phyloP scores from a whole-genome alignment of 2,797 vertebrate species.

The Takifugu rubripes region DNA sequence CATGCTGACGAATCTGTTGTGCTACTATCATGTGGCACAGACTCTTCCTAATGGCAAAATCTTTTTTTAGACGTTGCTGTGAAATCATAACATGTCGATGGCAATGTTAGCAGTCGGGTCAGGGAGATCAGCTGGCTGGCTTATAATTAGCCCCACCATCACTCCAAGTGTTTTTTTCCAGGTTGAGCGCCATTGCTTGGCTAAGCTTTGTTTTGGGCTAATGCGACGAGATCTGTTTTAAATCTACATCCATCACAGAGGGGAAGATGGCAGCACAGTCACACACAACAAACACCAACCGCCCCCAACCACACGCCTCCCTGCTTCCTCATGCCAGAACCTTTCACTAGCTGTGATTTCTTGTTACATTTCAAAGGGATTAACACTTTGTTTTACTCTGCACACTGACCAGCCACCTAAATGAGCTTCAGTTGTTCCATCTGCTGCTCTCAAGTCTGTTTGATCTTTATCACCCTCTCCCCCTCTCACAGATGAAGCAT shows the following conservation, averaged over 20 bases:
- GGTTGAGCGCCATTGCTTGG: no score
- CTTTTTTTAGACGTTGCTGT: slow-evolving; percentile 11
- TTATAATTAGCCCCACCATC: neutral
- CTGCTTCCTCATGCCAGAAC: slow-evolving; percentile 13
- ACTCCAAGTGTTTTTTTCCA: no score
- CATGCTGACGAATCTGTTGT: neutral
- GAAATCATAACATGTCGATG: slow-evolving; percentile 7
- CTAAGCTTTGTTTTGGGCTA: no score
- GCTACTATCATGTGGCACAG: slow-evolving; percentile 1
- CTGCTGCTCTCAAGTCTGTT: neutral
- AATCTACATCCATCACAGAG: no score
- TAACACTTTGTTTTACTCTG: slow-evolving; percentile 37
- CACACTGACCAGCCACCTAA: slow-evolving; percentile 6
- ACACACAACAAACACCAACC: slow-evolving; percentile 13
- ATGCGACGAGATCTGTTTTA: no score
- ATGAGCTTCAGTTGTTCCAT: slow-evolving; percentile 13
- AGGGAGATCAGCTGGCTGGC: neutral
- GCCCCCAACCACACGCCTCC: slow-evolving; percentile 1
- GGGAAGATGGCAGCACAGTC: neutral
- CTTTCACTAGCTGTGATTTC: slow-evolving; percentile 51
- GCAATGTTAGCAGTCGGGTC: neutral
- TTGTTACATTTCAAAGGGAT: slow-evolving; percentile 55
- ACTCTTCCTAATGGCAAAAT: neutral
- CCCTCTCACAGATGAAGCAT: slow-evolving; percentile 8
- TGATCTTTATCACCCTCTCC: slow-evolving; percentile 11